Evolutionary conservation across 2,888 invertebrate species (phyloP).

Genomic region (Myopa tessellatipennis): DNA sequence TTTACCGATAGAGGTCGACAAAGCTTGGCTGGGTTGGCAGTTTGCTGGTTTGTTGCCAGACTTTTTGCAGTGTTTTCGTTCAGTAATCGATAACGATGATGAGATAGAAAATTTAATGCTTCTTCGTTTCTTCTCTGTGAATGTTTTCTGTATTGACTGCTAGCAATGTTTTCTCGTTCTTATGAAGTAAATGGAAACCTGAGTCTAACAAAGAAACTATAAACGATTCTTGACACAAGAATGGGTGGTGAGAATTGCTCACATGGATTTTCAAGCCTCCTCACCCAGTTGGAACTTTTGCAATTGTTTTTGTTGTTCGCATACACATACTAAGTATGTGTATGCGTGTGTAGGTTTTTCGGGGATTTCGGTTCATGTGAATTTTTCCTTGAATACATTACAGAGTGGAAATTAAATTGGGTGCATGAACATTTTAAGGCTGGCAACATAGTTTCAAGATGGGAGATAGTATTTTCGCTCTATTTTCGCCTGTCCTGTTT

Average conservation of each 20-base stretch:
- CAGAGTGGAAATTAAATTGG: neutral
- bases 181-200: no score
- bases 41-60: constrained; percentile 17
- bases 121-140: no score
- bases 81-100: constrained; percentile 27
- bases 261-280: neutral
- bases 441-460: no score
- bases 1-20: neutral
- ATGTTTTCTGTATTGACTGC: no score
- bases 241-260: constrained; percentile 11
- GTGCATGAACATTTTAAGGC: no score
- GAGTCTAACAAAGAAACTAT: no score
- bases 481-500: no score
- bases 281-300: no score
- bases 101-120: constrained; percentile 14
- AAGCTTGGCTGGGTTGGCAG: neutral
- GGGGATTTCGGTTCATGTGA: neutral
- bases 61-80: neutral
- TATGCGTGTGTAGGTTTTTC: neutral
- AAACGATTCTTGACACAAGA: neutral
- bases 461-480: no score
- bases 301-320: constrained; percentile 16
- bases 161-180: no score
- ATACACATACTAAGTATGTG: no score
- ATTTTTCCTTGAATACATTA: neutral